Conservation (phyloP, 2,113 vertebrate genomes). For the Nothocercus julius region DNA sequence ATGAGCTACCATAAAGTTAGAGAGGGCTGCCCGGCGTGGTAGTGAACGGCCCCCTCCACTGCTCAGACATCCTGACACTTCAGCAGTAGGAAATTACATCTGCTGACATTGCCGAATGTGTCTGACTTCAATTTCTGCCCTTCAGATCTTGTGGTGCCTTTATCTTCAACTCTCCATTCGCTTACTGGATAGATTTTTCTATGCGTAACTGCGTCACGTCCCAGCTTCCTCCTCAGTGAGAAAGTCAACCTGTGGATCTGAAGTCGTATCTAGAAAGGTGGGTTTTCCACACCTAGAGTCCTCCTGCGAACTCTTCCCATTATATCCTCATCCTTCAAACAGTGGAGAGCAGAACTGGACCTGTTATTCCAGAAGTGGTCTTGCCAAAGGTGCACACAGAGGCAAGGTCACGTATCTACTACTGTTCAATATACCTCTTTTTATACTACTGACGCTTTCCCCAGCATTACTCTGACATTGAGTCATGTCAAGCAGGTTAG, state of each 20-base stretch:
- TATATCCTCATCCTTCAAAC: not conserved
- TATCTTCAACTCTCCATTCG: not conserved
- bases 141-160: not conserved
- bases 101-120: not conserved
- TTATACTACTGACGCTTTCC: not conserved
- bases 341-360: not conserved
- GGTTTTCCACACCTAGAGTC: not conserved
- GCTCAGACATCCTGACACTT: not conserved
- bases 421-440: not conserved
- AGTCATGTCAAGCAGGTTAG: accelerated
- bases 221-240: not conserved
- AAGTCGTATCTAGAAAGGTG: not conserved
- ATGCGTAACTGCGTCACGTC: not conserved
- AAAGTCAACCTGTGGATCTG: not conserved
- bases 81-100: not conserved
- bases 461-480: not conserved
- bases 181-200: not conserved
- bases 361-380: not conserved
- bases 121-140: not conserved
- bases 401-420: accelerated
- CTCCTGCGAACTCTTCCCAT: not conserved
- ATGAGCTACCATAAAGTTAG: not conserved
- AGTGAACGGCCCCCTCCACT: not conserved
- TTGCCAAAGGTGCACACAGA: accelerated
- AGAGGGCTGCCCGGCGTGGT: not conserved